These are phyloP conservation scores for Orius insidiosus DNA, from an alignment of 1,140 invertebrate genomes.

Conservation along the genomic window DNA sequence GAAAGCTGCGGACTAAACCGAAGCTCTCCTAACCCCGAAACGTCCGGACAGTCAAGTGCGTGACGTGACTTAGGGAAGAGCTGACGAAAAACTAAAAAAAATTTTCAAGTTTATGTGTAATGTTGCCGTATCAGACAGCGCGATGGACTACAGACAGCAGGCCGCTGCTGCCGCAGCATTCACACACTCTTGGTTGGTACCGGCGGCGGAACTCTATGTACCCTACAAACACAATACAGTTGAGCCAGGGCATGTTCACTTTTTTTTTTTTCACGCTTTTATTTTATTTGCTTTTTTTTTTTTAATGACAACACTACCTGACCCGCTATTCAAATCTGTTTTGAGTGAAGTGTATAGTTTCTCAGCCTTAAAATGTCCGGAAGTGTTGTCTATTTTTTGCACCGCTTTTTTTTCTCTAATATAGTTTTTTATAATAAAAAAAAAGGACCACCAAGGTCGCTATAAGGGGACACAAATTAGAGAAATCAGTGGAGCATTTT, in stretches of 20 bases:
- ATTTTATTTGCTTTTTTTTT: not conserved
- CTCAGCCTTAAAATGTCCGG: too few relatives aligned
- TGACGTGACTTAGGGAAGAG: not conserved
- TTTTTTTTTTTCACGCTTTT: constrained; percentile 27
- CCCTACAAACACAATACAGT: constrained; percentile 61
- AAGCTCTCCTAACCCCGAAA: constrained; percentile 2
- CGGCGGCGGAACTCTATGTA: constrained; percentile 74
- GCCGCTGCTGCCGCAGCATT: constrained; percentile 67
- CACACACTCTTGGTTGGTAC: constrained; percentile 83
- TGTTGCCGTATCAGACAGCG: constrained; percentile 73
- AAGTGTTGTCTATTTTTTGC: too few relatives aligned
- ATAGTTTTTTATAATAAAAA: too few relatives aligned
- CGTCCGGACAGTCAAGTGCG: not conserved
- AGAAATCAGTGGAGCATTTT: too few relatives aligned
- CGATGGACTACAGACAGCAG: constrained; percentile 74
- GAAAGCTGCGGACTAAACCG: not conserved
- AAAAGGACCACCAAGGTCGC: too few relatives aligned
- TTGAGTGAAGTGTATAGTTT: too few relatives aligned
- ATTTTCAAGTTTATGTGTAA: constrained; percentile 23
- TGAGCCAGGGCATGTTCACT: constrained; percentile 74
- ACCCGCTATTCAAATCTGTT: too few relatives aligned
- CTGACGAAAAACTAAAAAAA: not conserved
- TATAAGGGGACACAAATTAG: too few relatives aligned
- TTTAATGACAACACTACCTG: too few relatives aligned
- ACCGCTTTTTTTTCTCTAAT: too few relatives aligned